These are phyloP conservation scores for Automeris io DNA, from an alignment of 2,888 invertebrate genomes.

Conservation along the genomic window DNA sequence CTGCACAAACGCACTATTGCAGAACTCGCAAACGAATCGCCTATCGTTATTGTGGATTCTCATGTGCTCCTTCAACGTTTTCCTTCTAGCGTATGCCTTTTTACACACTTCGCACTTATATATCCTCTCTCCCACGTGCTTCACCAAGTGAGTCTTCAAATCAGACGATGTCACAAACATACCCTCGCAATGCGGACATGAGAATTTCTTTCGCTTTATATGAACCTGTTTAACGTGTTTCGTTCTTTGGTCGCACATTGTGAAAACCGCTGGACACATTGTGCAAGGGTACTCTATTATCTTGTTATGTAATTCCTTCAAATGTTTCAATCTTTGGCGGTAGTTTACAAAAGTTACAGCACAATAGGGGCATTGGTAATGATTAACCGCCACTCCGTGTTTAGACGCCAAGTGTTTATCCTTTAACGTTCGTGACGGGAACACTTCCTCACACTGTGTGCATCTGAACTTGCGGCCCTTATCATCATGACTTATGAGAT, in stretches of 20 bases:
- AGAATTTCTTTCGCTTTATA: conserved; percentile 41
- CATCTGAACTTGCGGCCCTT: conserved; percentile 35
- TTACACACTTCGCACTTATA: conserved; percentile 64
- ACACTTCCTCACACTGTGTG: conserved; percentile 42
- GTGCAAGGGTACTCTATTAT: conserved; percentile 55
- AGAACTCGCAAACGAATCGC: conserved; percentile 59
- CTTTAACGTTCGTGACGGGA: conserved; percentile 33
- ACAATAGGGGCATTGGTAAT: conserved; percentile 35
- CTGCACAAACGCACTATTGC: conserved; percentile 55
- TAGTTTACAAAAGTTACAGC: conserved; percentile 52
- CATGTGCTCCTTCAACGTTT: conserved; percentile 54
- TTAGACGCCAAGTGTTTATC: conserved; percentile 38
- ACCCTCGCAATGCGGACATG: conserved; percentile 43
- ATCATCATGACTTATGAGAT: conserved; percentile 42
- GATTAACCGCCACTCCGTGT: conserved; percentile 36
- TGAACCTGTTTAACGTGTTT: conserved; percentile 58
- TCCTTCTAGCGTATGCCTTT: conserved; percentile 49
- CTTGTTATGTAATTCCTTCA: conserved; percentile 41
- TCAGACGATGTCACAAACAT: conserved; percentile 46
- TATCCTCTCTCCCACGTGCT: conserved; percentile 44
- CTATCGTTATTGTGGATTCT: conserved; percentile 60
- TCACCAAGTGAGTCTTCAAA: conserved; percentile 49
- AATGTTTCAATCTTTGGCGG: conserved; percentile 39
- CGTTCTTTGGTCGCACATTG: conserved; percentile 48
- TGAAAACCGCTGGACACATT: conserved; percentile 51